phyloP scores from a whole-genome alignment of 2,797 vertebrate species.

The Hippocampus kuda region DNA sequence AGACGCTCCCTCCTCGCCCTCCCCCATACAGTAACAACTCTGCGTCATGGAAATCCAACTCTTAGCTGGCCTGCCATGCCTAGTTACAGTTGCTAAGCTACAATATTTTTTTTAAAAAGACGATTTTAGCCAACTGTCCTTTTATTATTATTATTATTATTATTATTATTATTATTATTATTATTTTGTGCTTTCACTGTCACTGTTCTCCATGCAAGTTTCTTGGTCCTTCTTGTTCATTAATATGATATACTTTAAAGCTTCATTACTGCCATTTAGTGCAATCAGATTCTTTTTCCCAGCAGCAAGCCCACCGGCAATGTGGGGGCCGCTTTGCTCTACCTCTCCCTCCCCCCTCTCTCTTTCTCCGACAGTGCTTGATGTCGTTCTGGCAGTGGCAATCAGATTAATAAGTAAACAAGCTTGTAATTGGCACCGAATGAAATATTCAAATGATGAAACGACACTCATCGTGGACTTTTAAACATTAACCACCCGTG shows the following conservation, averaged over 20 bases:
- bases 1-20: not conserved
- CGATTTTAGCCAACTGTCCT: not conserved
- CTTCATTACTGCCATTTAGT: conserved; percentile 42
- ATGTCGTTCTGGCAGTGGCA: conserved; percentile 46
- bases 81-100: conserved; percentile 4
- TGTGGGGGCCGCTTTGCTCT: conserved; percentile 44
- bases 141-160: too few species aligned
- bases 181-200: not conserved
- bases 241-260: not conserved
- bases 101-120: not conserved
- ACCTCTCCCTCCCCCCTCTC: conserved; percentile 24
- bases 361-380: conserved; percentile 17
- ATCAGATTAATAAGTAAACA: conserved; percentile 61
- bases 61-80: not conserved
- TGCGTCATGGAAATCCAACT: not conserved
- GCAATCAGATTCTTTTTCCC: conserved; percentile 33
- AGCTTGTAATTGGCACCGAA: conserved; percentile 52
- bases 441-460: conserved; percentile 60
- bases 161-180: too few species aligned
- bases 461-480: conserved; percentile 45
- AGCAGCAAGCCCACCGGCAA: conserved; percentile 41
- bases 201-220: not conserved
- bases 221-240: not conserved
- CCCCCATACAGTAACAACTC: not conserved
- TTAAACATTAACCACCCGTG: conserved; percentile 43